Base-by-base conservation (phyloP, 1,140 invertebrate genomes). In the Nomia melanderi region DNA sequence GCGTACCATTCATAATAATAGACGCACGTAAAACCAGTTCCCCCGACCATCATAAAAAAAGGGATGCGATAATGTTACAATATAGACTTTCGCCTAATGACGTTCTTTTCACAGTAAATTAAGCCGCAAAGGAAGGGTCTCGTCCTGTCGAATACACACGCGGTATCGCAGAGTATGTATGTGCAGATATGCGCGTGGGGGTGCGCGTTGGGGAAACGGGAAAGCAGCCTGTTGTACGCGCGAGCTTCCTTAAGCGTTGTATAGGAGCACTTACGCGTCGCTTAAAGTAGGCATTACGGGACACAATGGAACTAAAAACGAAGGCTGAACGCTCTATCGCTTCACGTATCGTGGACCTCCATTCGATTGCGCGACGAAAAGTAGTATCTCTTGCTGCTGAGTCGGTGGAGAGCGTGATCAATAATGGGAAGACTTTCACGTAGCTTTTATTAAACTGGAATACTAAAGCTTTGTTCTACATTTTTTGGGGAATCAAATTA, bases 31-130 rank as follows among this genome's bases (percentile, higher is more conserved):
- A 41, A 64, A 54, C 47, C 57, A 20, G 73, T 59, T 33, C 25
- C 33, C 20, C 23, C 50, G 67, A 70, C 60, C 67, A 54, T 60
- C 50, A 41, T 62, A 56, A 66, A 62, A 69, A 70, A 76, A 57
- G 39, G 47, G 39, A 53, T 8, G 20, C 44, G 41, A 59, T 79
- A 50, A 63, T 70, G 63, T 79, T 64, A 53, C 57, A 31, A 69
- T 66, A 77, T 77, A 60, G 71, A 54, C 53, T 39, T 56, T 36
- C 62, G 47, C 20, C 62, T 64, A 76, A 76, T 72, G 76, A 83
- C 63, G 72, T 81, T 75, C 67, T 82, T 74, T 86, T 84, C 78
- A 83, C 73, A 57, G 82, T 84, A 76, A 86, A 86, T 84, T 86
- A 86, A 86, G 60, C 80, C 64, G 25, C 72, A 77, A 83, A 74